phyloP scores from a whole-genome alignment of 1,140 invertebrate species.

The Microvelia longipes region DNA sequence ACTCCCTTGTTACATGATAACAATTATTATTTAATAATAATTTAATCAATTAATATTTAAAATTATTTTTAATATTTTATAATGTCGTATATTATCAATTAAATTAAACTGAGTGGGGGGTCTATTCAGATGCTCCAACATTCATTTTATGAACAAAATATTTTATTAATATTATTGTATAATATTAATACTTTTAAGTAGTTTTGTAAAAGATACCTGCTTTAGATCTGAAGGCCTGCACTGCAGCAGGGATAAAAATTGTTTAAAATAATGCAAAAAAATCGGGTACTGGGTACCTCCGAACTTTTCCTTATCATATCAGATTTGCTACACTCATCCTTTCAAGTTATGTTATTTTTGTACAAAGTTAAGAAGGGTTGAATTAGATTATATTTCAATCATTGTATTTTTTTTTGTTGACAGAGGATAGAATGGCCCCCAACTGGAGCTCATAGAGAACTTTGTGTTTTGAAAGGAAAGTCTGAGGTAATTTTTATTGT shows the following conservation, averaged over 20 bases:
- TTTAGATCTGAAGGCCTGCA: no score
- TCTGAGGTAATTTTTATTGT: constrained; percentile 38
- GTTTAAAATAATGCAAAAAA: neutral
- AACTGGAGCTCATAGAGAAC: constrained; percentile 58
- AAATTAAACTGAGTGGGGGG: no score
- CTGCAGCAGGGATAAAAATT: neutral
- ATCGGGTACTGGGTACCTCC: neutral
- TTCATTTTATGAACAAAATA: no score
- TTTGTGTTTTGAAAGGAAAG: constrained; percentile 78
- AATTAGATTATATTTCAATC: constrained; percentile 6
- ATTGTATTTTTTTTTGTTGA: constrained; percentile 23
- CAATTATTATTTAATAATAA: no score
- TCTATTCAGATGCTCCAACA: no score
- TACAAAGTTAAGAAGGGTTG: neutral
- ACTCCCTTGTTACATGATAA: no score
- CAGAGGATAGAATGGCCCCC: constrained; percentile 75
- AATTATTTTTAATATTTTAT: no score
- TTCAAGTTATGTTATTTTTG: neutral
- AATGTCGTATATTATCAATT: no score
- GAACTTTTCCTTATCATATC: neutral
- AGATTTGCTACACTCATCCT: neutral
- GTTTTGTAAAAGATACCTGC: no score
- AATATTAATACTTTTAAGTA: no score
- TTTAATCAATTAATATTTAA: no score
- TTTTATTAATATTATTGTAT: no score